Evolutionary conservation across 2,888 invertebrate genomes (phyloP).

Genomic region (Drosophila trichaetosa): DNA sequence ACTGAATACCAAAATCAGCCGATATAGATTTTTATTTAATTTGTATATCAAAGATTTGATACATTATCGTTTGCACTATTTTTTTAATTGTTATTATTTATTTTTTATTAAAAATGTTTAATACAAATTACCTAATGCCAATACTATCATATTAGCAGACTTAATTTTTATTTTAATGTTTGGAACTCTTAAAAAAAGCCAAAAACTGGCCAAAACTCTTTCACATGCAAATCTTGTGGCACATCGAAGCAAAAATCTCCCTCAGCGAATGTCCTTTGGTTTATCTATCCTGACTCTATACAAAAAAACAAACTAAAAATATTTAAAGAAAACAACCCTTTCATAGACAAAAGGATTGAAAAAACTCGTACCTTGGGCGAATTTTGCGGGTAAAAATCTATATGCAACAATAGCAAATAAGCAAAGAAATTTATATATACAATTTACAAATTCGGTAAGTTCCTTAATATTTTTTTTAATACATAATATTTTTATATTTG

Average conservation of each 20-base stretch:
- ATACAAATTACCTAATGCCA: not conserved
- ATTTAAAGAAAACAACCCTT: slow-evolving; percentile 44
- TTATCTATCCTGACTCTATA: slow-evolving; percentile 35
- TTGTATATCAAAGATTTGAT: too few species aligned
- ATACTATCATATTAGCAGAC: not conserved
- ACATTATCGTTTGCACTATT: too few species aligned
- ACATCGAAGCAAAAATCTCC: slow-evolving; percentile 34
- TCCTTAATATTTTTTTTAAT: not conserved
- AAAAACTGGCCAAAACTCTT: slow-evolving; percentile 42
- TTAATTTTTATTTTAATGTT: not conserved
- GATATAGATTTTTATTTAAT: too few species aligned
- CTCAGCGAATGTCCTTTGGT: slow-evolving; percentile 34
- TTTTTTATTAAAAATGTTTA: not conserved
- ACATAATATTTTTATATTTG: not conserved
- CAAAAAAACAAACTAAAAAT: not conserved
- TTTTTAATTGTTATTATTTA: not conserved
- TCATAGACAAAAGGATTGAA: slow-evolving; percentile 21
- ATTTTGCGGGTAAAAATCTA: slow-evolving; percentile 31
- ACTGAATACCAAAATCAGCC: too few species aligned
- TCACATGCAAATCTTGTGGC: slow-evolving; percentile 53
- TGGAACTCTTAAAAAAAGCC: slow-evolving; percentile 17
- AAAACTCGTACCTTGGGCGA: slow-evolving; percentile 2
- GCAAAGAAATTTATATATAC: not conserved
- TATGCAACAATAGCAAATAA: not conserved
- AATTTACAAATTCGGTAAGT: not conserved